These are phyloP conservation scores for Megastigmus dorsalis DNA, from an alignment of 2,888 invertebrate species.

Conservation along the genomic window DNA sequence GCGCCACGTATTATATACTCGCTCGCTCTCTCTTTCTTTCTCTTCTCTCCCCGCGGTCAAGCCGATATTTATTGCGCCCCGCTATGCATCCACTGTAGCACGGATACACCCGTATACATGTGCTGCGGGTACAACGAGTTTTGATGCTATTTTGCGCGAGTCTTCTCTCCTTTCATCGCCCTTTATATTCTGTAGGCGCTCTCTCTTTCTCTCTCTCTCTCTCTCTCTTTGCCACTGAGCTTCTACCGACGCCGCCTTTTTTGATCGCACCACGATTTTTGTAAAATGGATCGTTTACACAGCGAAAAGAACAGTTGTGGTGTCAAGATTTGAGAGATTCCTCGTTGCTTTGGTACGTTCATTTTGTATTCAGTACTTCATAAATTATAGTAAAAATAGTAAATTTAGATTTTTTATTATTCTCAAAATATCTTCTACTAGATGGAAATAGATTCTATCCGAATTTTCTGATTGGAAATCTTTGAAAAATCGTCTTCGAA, in stretches of 20 bases:
- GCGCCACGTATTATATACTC: constrained; percentile 38
- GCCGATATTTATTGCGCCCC: constrained; percentile 69
- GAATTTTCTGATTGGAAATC: no score
- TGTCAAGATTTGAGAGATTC: no score
- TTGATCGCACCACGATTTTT: neutral
- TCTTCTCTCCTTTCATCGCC: neutral
- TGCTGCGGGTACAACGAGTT: no score
- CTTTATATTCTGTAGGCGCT: neutral
- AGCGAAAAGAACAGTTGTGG: no score
- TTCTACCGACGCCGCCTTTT: neutral
- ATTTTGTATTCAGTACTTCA: no score
- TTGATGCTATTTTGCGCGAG: no score
- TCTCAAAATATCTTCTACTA: no score
- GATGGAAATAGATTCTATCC: no score
- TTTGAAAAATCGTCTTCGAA: no score
- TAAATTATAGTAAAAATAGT: no score
- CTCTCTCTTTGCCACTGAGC: neutral
- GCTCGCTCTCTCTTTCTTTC: constrained; percentile 26
- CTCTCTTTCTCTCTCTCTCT: neutral
- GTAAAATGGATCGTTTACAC: neutral
- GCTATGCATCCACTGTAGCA: constrained; percentile 1
- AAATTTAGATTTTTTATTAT: no score
- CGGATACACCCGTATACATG: neutral
- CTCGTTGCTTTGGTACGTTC: no score
- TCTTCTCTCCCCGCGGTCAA: constrained; percentile 10